A percentile compares a stretch with the other conserved stretches of the same genome.
Evolutionary conservation across 2,113 vertebrate genomes (phyloP).

Genomic region (Notarius lentiginosus): DNA sequence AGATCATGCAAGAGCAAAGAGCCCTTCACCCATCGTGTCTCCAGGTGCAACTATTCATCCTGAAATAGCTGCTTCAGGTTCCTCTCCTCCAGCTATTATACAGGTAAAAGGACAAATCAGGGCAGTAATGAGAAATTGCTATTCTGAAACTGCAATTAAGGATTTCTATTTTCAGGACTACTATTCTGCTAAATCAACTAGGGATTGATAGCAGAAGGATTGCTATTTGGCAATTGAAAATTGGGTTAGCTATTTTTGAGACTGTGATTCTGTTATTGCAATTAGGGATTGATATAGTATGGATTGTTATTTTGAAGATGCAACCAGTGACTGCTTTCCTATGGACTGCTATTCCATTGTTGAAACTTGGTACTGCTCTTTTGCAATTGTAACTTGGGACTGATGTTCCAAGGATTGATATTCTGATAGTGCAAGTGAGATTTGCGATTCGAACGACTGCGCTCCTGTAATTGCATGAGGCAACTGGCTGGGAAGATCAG

Average conservation of each 20-base stretch:
- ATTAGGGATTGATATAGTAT: not conserved
- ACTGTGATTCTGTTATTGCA: not conserved
- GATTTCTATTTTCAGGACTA: not conserved
- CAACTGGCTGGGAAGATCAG: not conserved
- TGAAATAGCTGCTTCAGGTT: conserved; percentile 8
- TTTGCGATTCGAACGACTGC: not conserved
- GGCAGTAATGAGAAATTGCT: not conserved
- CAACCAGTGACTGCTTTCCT: not conserved
- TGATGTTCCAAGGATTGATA: not conserved
- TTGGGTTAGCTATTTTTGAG: not conserved
- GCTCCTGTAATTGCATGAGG: not conserved
- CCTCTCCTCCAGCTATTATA: not conserved
- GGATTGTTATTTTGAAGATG: not conserved
- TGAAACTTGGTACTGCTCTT: not conserved
- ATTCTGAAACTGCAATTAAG: not conserved
- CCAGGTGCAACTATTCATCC: conserved; percentile 48
- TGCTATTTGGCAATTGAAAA: not conserved
- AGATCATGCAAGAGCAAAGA: not conserved
- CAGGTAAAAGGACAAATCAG: conserved; percentile 53
- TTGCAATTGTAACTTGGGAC: not conserved
- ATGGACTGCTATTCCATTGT: not conserved
- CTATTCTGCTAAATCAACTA: not conserved
- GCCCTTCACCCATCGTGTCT: conserved; percentile 1
- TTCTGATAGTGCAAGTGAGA: not conserved
- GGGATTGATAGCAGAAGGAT: not conserved